phyloP scores from a whole-genome alignment of 2,888 invertebrate species.

The Rotaria macrura region DNA sequence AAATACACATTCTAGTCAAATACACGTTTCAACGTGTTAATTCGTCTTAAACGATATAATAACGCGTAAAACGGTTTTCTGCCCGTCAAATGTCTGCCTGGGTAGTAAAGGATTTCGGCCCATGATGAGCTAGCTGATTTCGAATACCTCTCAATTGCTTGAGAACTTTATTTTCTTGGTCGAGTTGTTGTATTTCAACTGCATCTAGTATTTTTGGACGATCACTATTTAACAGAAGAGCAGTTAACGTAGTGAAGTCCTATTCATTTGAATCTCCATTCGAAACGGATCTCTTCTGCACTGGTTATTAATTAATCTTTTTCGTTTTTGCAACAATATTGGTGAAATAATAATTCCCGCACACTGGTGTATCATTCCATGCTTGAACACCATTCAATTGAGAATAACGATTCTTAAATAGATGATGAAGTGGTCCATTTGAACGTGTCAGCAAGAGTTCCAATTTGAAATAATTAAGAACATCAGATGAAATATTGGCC shows the following conservation, averaged over 20 bases:
- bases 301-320: background rate
- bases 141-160: background rate
- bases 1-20: no score
- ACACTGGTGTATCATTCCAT: background rate
- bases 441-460: no score
- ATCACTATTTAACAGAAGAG: background rate
- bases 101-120: background rate
- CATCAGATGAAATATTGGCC: background rate
- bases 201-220: background rate
- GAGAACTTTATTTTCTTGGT: background rate
- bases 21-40: no score
- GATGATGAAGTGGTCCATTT: background rate
- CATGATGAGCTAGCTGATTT: background rate
- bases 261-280: background rate
- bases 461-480: background rate
- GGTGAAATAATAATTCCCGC: background rate
- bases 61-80: no score
- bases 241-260: background rate
- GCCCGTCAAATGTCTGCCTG: no score
- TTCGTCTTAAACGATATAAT: no score
- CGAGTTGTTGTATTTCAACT: background rate
- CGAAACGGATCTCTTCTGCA: background rate
- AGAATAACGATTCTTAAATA: background rate
- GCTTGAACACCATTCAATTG: background rate
- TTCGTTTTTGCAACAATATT: background rate